These are phyloP conservation scores for Pyralis farinalis DNA, from an alignment of 2,888 invertebrate species.

Conservation along the genomic window DNA sequence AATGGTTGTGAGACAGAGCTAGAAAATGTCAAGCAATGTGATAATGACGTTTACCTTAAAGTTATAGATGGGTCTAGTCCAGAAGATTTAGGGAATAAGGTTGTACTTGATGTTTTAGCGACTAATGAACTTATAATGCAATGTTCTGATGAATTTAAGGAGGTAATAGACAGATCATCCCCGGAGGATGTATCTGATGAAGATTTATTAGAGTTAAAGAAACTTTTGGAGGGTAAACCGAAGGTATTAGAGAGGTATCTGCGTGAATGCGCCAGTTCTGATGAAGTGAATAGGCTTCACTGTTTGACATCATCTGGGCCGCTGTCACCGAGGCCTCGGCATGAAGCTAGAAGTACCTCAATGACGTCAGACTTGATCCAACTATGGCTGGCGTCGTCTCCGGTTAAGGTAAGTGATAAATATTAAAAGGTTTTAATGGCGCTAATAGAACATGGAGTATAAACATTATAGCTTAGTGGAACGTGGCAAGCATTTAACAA, in stretches of 20 bases:
- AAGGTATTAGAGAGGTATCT: conserved; percentile 88
- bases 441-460: conserved; percentile 1
- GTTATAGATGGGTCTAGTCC: conserved; percentile 51
- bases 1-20: conserved; percentile 71
- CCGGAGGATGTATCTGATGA: conserved; percentile 67
- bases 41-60: conserved; percentile 52
- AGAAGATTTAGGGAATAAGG: conserved; percentile 62
- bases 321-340: conserved; percentile 65
- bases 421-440: conserved; percentile 6
- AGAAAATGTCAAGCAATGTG: conserved; percentile 44
- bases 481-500: neutral
- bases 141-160: conserved; percentile 58
- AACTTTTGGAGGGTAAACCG: conserved; percentile 77
- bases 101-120: conserved; percentile 58
- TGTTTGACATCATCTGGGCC: conserved; percentile 77
- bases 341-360: conserved; percentile 84
- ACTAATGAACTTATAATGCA: conserved; percentile 57
- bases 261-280: conserved; percentile 86
- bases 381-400: conserved; percentile 90
- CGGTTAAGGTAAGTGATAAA: conserved; percentile 82
- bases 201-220: conserved; percentile 60
- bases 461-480: conserved; percentile 9
- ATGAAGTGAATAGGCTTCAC: conserved; percentile 83
- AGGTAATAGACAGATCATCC: conserved; percentile 61
- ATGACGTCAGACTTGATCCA: conserved; percentile 93